Conservation (phyloP, 2,113 vertebrate species). For the Castor canadensis region DNA sequence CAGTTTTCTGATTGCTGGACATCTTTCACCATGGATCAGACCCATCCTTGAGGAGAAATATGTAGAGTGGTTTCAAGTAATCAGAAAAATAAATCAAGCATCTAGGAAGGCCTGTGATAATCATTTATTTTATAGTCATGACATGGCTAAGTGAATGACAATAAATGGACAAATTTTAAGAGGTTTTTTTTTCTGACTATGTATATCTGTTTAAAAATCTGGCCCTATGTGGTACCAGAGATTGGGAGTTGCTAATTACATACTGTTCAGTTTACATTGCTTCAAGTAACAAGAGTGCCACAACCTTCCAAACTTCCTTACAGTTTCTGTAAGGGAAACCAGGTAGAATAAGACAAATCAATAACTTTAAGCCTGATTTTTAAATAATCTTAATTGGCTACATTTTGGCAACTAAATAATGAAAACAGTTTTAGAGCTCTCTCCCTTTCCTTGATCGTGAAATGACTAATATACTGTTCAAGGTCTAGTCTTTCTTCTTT, state of each 20-base stretch:
- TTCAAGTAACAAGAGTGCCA: neutral
- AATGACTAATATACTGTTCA: neutral
- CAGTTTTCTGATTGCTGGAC: neutral
- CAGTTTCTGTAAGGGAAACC: neutral
- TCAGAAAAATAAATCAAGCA: neutral
- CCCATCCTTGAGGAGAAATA: neutral
- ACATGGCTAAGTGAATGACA: neutral
- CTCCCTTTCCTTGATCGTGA: neutral
- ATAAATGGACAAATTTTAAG: neutral
- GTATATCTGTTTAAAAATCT: neutral
- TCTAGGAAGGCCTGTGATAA: neutral
- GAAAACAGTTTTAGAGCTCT: neutral
- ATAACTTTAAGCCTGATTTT: neutral
- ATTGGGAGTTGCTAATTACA: neutral
- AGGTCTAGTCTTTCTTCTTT: neutral
- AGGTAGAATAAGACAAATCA: neutral
- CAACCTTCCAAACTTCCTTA: neutral
- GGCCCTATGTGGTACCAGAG: neutral
- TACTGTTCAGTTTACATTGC: neutral
- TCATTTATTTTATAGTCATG: neutral
- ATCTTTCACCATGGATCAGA: neutral
- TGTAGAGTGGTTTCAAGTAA: neutral
- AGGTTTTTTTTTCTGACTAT: too few relatives aligned
- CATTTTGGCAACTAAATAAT: neutral
- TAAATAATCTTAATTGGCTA: neutral